Base-by-base conservation (phyloP, 2,888 invertebrate genomes). In the Odontocerum albicorne region DNA sequence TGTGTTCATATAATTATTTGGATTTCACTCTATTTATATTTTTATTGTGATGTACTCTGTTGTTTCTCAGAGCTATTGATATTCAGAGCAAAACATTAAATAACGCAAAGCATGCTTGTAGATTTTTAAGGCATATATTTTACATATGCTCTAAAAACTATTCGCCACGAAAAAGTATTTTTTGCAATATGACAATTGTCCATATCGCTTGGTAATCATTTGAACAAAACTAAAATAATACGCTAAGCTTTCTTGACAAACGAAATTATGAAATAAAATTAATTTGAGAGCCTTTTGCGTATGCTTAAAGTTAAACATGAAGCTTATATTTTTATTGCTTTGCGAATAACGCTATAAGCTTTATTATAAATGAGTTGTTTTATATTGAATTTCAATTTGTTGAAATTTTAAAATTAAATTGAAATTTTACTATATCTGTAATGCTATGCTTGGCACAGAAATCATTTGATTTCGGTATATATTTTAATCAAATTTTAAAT, bases 361-460 rank as follows among this genome's bases (percentile, higher is more conserved):
- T 53, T 19, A 27, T 4, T 45, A 32, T 19, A 45, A 17, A 36
- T 36, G 13, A 32, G 15, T 43, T 31, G 16, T 43, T 19, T 43
- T 43, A 43, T 17, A 43, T 15, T n/a, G n/a, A 19, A 42, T 42
- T 42, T 7, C 22, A 49, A 39, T 15, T 49, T 32, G 13, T 22
- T 43, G 17, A 21, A 43, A 50, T 21, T 16, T 42, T 36, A 33
- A 35, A 40, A 39, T 6, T n/a, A 4, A 19, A 33, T 39, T 36
- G 43, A 27, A 15, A 17, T 38, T 43, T 32, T 43, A 44, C 32
- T 42, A 12, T 53, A 46, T 35, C 57, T 57, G 53, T 57, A 57
- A 54, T 53, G 54, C 57, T 54, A 54, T 39, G 57, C 57, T 57
- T 57, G 54, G 54, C 44, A 54, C 57, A 35, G 10, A 7, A 42